Conservation (phyloP, 2,113 vertebrate genomes). For the Passer domesticus region DNA sequence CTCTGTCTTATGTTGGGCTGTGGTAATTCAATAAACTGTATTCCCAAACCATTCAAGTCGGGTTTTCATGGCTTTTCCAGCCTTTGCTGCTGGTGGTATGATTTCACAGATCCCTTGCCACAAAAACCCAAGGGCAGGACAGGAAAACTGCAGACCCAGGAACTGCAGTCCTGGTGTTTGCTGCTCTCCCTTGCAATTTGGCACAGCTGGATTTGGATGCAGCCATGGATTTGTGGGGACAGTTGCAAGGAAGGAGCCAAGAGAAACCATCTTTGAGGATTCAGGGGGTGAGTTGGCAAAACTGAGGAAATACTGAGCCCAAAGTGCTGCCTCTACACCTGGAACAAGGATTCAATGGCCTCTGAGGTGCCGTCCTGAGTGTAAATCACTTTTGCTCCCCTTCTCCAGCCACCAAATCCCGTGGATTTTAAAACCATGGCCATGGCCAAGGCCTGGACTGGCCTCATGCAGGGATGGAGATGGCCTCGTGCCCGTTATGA, state of each 20-base stretch:
- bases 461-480: background rate
- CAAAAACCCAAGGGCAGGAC: background rate
- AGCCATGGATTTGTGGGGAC: background rate
- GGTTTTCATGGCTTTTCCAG: background rate
- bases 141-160: background rate
- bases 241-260: background rate
- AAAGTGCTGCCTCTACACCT: background rate
- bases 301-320: background rate
- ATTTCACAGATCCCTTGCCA: background rate
- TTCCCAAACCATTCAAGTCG: background rate
- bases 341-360: accelerated
- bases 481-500: accelerated
- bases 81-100: background rate
- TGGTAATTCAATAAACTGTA: background rate
- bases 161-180: accelerated
- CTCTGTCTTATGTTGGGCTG: background rate
- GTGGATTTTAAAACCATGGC: background rate
- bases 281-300: background rate
- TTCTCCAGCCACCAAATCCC: background rate
- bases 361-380: background rate
- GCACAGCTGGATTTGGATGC: background rate
- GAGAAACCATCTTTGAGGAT: background rate
- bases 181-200: accelerated
- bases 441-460: background rate
- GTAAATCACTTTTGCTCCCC: background rate